phyloP scores from a whole-genome alignment of 2,888 invertebrate species.

The Sarcophaga rosellei region DNA sequence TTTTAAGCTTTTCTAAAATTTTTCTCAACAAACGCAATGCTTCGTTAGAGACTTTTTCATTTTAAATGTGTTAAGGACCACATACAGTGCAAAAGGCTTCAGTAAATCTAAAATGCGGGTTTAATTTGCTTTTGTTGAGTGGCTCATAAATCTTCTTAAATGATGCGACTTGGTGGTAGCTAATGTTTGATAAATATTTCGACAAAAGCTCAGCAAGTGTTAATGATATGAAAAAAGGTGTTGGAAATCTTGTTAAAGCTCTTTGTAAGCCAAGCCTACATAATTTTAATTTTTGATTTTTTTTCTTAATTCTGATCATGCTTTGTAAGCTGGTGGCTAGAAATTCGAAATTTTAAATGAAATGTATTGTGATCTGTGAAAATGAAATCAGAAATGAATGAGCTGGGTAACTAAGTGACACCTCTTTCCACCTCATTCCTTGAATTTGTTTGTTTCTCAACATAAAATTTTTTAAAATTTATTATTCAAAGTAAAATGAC shows the following conservation, averaged over 20 bases:
- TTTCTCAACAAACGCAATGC: background rate
- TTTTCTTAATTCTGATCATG: background rate
- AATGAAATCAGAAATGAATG: too few relatives aligned
- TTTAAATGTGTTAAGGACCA: constrained; percentile 17
- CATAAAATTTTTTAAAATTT: too few relatives aligned
- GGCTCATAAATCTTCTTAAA: constrained; percentile 50
- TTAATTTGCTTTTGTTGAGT: constrained; percentile 10
- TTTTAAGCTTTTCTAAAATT: too few relatives aligned
- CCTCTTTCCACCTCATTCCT: too few relatives aligned
- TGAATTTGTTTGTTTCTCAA: too few relatives aligned
- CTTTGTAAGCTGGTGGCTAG: too few relatives aligned
- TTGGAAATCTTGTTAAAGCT: background rate
- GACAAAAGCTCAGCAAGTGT: constrained; percentile 55
- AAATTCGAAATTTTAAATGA: too few relatives aligned
- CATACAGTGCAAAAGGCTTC: constrained; percentile 34
- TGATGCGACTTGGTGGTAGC: constrained; percentile 31
- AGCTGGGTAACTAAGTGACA: too few relatives aligned
- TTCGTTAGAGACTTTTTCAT: background rate
- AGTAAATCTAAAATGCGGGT: constrained; percentile 17
- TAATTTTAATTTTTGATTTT: background rate
- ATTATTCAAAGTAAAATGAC: too few relatives aligned
- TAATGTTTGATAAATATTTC: constrained; percentile 58
- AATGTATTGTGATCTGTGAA: too few relatives aligned
- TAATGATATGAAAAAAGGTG: background rate
- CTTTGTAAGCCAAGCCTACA: background rate